These are phyloP conservation scores for Gopherus flavomarginatus DNA, from an alignment of 2,113 vertebrate genomes.

Conservation along the genomic window DNA sequence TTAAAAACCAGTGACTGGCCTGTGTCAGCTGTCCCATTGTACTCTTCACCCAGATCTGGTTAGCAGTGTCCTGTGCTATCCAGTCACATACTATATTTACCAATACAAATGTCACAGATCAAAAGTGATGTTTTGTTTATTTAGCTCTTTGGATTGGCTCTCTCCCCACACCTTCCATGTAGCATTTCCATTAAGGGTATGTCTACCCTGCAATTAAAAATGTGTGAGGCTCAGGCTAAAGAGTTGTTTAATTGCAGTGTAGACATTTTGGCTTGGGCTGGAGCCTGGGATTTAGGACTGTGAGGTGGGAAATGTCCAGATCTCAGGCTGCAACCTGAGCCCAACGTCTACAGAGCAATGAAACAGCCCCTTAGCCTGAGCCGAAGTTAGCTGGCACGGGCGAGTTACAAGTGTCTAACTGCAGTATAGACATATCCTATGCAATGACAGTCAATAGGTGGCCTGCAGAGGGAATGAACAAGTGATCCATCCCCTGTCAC, in stretches of 20 bases:
- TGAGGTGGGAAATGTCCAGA: not conserved
- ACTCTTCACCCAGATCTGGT: constrained; percentile 19
- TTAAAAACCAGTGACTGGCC: no score
- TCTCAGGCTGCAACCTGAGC: not conserved
- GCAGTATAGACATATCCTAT: not conserved
- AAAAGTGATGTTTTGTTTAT: constrained; percentile 23
- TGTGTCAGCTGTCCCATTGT: not conserved
- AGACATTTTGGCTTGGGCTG: not conserved
- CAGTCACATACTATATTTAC: not conserved
- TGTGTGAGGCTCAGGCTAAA: not conserved
- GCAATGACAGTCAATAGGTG: not conserved
- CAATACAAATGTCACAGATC: constrained; percentile 17
- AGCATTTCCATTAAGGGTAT: constrained; percentile 10
- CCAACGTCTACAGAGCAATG: not conserved
- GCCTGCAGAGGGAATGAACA: no score
- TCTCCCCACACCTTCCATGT: constrained; percentile 6
- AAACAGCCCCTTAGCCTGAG: not conserved
- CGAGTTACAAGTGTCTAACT: no score
- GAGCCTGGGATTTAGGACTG: not conserved
- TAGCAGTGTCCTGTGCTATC: not conserved
- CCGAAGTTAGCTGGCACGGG: not conserved
- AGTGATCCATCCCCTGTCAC: no score
- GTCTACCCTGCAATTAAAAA: not conserved
- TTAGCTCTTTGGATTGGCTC: rapidly evolving
- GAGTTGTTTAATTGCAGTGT: not conserved